phyloP scores from a whole-genome alignment of 1,140 invertebrate genomes.

The Littorina saxatilis region DNA sequence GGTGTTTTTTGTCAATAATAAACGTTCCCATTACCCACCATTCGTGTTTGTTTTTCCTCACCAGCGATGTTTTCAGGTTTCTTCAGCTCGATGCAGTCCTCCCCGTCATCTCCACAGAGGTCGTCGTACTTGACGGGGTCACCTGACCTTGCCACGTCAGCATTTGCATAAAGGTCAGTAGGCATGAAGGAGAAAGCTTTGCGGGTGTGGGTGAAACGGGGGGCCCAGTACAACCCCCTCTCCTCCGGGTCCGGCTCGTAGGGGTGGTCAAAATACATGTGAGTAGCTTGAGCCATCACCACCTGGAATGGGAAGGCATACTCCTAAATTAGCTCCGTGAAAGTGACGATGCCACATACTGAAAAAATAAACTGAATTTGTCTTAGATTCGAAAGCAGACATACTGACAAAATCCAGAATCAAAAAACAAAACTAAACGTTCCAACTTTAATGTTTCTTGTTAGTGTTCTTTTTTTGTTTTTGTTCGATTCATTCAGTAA shows the following conservation, averaged over 20 bases:
- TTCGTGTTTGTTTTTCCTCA: no score
- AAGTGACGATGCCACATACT: no score
- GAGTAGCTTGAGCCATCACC: conserved; percentile 65
- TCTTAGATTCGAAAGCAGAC: no score
- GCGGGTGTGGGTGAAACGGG: conserved; percentile 59
- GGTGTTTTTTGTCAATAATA: no score
- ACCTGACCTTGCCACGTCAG: conserved; percentile 58
- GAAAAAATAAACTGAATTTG: no score
- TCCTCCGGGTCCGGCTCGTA: conserved; percentile 71
- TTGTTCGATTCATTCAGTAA: no score
- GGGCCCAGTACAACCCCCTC: conserved; percentile 70
- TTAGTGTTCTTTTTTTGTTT: no score
- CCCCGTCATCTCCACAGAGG: conserved; percentile 50
- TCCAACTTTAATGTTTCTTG: no score
- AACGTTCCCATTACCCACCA: no score
- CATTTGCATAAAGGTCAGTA: conserved; percentile 63
- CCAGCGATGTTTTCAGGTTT: conserved; percentile 67
- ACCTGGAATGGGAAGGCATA: conserved; percentile 55
- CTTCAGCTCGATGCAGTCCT: conserved; percentile 52
- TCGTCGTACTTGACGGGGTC: conserved; percentile 50
- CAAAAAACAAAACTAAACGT: no score
- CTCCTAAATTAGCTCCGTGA: no score
- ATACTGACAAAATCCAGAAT: no score
- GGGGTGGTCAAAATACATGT: conserved; percentile 72
- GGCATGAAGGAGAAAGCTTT: conserved; percentile 67